Evolutionary conservation across 2,888 invertebrate species (phyloP).

Genomic region (Papilio elwesi): DNA sequence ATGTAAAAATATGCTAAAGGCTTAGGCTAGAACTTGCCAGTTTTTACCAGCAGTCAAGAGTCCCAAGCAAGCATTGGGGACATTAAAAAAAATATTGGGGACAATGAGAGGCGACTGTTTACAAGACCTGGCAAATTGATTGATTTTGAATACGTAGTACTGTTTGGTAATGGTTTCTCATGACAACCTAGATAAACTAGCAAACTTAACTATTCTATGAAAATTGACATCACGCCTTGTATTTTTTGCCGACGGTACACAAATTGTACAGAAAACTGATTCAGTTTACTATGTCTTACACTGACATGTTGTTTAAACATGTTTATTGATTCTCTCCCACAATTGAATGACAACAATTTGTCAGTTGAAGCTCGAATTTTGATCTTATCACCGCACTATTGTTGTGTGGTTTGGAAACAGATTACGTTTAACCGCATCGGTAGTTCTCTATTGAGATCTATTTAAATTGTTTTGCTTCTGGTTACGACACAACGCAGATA

Average conservation of each 20-base stretch:
- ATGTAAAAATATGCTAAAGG: too few species aligned
- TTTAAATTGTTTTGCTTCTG: slow-evolving; percentile 49
- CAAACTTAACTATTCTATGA: too few species aligned
- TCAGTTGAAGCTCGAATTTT: slow-evolving; percentile 67
- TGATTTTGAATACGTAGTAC: too few species aligned
- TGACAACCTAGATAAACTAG: too few species aligned
- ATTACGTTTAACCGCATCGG: slow-evolving; percentile 59
- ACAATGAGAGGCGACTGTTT: too few species aligned
- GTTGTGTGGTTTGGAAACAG: slow-evolving; percentile 64
- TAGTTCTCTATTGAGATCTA: slow-evolving; percentile 57
- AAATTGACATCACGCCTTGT: not conserved
- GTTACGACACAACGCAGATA: slow-evolving; percentile 42
- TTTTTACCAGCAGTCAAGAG: too few species aligned
- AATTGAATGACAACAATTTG: slow-evolving; percentile 72
- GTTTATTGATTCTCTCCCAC: slow-evolving; percentile 61
- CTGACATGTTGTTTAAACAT: slow-evolving; percentile 81
- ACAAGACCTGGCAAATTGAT: too few species aligned
- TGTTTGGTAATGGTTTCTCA: too few species aligned
- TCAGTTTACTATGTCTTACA: slow-evolving; percentile 63
- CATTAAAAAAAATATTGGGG: too few species aligned
- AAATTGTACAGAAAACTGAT: slow-evolving; percentile 63
- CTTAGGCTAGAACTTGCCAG: too few species aligned
- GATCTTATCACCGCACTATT: slow-evolving; percentile 76
- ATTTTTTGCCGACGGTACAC: not conserved
- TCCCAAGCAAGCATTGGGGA: too few species aligned